Conservation (phyloP, 1,140 invertebrate genomes). For the Chironomus tepperi region DNA sequence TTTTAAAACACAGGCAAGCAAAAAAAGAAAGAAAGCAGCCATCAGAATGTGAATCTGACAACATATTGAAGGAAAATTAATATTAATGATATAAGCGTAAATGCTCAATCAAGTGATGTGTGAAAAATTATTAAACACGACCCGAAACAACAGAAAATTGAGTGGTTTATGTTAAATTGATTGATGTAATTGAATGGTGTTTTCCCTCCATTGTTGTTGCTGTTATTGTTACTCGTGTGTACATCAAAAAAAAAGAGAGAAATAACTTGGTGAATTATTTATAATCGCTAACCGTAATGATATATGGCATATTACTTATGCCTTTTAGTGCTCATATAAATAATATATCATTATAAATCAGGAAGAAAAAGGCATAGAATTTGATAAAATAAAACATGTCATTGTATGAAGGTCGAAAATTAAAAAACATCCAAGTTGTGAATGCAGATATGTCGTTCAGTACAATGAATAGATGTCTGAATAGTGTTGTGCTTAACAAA, state of each 20-base stretch:
- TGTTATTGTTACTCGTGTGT: too few relatives aligned
- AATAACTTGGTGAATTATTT: too few relatives aligned
- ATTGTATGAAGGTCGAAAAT: neutral
- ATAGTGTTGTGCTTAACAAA: constrained; percentile 6
- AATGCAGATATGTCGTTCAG: neutral
- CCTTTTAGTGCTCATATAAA: too few relatives aligned
- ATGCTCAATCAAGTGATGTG: constrained; percentile 18
- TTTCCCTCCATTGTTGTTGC: too few relatives aligned
- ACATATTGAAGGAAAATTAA: constrained; percentile 14
- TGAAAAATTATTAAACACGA: constrained; percentile 2
- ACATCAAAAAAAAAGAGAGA: too few relatives aligned
- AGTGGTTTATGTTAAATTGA: constrained; percentile 22
- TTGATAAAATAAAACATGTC: neutral
- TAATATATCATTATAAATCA: too few relatives aligned
- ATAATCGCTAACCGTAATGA: too few relatives aligned
- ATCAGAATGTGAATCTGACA: neutral
- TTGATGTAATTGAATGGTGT: constrained; percentile 20
- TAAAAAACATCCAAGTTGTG: neutral
- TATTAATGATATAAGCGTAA: constrained; percentile 19
- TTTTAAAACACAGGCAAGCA: neutral
- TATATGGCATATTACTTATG: too few relatives aligned
- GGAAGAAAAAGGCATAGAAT: neutral
- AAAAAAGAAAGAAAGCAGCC: too few relatives aligned
- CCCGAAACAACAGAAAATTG: constrained; percentile 8
- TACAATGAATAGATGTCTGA: neutral